Evolutionary conservation across 1,140 invertebrate genomes (phyloP).

Genomic region (Zaprionus davidi): DNA sequence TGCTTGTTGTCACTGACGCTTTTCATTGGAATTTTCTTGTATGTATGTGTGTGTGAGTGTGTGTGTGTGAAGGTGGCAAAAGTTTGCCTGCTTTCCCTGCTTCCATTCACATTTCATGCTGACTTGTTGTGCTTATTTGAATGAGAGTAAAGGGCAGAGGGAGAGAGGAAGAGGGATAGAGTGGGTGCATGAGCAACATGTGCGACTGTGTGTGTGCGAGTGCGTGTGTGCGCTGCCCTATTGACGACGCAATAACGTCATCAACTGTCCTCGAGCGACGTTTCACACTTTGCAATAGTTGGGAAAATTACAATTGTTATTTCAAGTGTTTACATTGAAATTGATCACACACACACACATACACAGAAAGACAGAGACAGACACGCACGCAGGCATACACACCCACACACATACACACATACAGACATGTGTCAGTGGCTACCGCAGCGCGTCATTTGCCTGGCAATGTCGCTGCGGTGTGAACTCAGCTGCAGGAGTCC

Average conservation of each 20-base stretch:
- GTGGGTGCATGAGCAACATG: slow-evolving; percentile 26
- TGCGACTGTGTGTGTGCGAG: slow-evolving; percentile 30
- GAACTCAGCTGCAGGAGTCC: slow-evolving; percentile 40
- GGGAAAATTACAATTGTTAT: slow-evolving; percentile 72
- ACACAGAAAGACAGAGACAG: slow-evolving; percentile 2
- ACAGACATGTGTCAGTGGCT: slow-evolving; percentile 11
- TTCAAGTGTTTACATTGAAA: slow-evolving; percentile 71
- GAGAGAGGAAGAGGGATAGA: neutral
- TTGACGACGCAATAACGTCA: slow-evolving; percentile 73
- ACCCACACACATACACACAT: slow-evolving; percentile 9
- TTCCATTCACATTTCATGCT: slow-evolving; percentile 33
- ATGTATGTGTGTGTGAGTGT: slow-evolving; percentile 18
- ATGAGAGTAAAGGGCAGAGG: slow-evolving; percentile 2
- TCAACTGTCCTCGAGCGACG: slow-evolving; percentile 61
- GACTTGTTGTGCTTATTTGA: slow-evolving; percentile 24
- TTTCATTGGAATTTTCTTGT: slow-evolving; percentile 52
- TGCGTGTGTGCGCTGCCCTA: slow-evolving; percentile 30
- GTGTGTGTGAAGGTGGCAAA: slow-evolving; percentile 24
- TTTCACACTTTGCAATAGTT: slow-evolving; percentile 72
- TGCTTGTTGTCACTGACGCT: slow-evolving; percentile 24
- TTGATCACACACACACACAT: slow-evolving; percentile 45
- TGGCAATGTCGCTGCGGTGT: slow-evolving; percentile 35
- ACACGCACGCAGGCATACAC: slow-evolving; percentile 4
- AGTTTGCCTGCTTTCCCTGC: slow-evolving; percentile 24
- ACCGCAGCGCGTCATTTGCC: slow-evolving; percentile 34